phyloP scores from a whole-genome alignment of 2,797 vertebrate species.

The Gymnopithys bicolor region DNA sequence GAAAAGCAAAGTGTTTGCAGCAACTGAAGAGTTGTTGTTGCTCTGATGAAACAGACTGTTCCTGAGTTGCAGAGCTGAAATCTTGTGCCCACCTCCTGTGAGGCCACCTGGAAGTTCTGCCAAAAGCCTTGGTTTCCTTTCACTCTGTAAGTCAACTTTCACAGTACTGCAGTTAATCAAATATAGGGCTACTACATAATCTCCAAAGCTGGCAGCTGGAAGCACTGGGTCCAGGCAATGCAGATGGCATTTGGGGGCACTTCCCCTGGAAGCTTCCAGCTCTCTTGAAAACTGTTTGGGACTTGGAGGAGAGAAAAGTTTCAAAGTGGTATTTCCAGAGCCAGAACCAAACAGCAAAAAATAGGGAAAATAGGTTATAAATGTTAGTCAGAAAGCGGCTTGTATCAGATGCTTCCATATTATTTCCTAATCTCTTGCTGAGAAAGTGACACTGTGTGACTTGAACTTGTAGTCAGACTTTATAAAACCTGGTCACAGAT shows the following conservation, averaged over 20 bases:
- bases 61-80: neutral
- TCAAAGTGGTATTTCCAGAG: neutral
- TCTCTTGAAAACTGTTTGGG: neutral
- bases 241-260: neutral
- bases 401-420: neutral
- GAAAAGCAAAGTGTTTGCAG: neutral
- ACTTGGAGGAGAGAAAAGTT: neutral
- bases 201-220: neutral
- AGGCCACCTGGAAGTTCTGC: conserved; percentile 7
- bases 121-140: neutral
- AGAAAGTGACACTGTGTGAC: neutral
- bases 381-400: neutral
- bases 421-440: neutral
- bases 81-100: neutral
- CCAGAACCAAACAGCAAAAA: neutral
- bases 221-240: neutral
- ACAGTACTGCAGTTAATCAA: neutral
- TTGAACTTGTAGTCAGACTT: neutral
- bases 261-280: neutral
- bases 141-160: neutral
- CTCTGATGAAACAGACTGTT: neutral
- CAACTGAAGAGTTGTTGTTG: neutral
- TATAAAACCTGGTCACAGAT: neutral
- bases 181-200: neutral
- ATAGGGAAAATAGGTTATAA: neutral